These are phyloP conservation scores for Ephydatia muelleri DNA, from an alignment of 37 sponge, comb jelly and placozoan genomes.

Conservation along the genomic window DNA sequence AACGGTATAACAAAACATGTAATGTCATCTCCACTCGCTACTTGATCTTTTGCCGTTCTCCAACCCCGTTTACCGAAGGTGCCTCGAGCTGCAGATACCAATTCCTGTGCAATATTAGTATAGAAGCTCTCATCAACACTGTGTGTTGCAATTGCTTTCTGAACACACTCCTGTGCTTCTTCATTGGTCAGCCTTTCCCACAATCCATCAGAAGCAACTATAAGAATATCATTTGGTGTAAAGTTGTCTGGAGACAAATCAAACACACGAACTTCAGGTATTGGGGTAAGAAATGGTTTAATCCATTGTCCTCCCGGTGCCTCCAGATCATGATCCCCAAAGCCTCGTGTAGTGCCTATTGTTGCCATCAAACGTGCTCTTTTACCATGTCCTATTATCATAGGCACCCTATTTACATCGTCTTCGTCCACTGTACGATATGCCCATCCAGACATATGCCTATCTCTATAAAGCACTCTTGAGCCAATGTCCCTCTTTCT, in stretches of 20 bases:
- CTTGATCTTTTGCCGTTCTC: conserved; percentile 81
- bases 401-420: conserved; percentile 84
- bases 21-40: conserved; percentile 93
- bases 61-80: conserved; percentile 81
- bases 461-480: conserved; percentile 81
- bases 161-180: conserved; percentile 69
- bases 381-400: conserved; percentile 94
- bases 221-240: conserved; percentile 70
- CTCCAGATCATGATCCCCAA: conserved; percentile 93
- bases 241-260: conserved; percentile 47
- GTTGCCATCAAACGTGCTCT: conserved; percentile 88
- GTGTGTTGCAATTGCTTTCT: conserved; percentile 26
- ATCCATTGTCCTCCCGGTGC: conserved; percentile 87
- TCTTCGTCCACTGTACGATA: conserved; percentile 77
- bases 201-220: conserved; percentile 90
- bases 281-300: conserved; percentile 90
- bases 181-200: conserved; percentile 93
- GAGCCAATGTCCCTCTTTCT: conserved; percentile 84
- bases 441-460: conserved; percentile 89
- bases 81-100: conserved; percentile 80
- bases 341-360: conserved; percentile 92
- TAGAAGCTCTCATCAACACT: conserved; percentile 39
- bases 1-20: conserved; percentile 89
- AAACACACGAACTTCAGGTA: conserved; percentile 77
- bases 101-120: conserved; percentile 59